Evolutionary conservation across 2,113 vertebrate species (phyloP).

Genomic region (Steatornis caripensis): DNA sequence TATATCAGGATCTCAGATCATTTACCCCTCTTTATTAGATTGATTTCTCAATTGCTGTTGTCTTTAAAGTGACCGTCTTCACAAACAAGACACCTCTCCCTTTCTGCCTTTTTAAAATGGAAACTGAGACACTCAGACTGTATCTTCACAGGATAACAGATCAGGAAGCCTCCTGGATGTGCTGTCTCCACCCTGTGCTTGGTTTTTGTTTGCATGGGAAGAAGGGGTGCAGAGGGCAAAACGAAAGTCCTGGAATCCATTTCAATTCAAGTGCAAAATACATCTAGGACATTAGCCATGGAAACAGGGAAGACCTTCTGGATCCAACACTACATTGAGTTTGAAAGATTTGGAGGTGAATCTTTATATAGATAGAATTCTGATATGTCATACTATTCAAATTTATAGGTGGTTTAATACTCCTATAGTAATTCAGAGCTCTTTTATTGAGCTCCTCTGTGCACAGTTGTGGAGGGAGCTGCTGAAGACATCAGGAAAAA

Average conservation of each 20-base stretch:
- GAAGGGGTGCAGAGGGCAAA: rapidly evolving
- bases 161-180: neutral
- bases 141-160: neutral
- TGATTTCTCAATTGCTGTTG: neutral
- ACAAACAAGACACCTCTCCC: neutral
- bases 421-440: neutral
- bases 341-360: neutral
- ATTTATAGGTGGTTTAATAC: neutral
- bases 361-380: neutral
- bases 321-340: neutral
- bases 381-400: neutral
- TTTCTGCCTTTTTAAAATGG: neutral
- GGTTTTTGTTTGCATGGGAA: neutral
- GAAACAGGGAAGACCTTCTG: neutral
- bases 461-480: neutral
- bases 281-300: neutral
- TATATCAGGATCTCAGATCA: neutral
- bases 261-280: neutral
- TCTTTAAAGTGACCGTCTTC: neutral
- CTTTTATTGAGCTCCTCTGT: neutral
- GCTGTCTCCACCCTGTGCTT: rapidly evolving
- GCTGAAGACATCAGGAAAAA: neutral
- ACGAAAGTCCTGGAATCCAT: neutral
- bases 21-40: neutral
- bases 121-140: neutral